These are phyloP conservation scores for Sebastes matsubarae DNA, from an alignment of 2,797 vertebrate species.

Conservation along the genomic window DNA sequence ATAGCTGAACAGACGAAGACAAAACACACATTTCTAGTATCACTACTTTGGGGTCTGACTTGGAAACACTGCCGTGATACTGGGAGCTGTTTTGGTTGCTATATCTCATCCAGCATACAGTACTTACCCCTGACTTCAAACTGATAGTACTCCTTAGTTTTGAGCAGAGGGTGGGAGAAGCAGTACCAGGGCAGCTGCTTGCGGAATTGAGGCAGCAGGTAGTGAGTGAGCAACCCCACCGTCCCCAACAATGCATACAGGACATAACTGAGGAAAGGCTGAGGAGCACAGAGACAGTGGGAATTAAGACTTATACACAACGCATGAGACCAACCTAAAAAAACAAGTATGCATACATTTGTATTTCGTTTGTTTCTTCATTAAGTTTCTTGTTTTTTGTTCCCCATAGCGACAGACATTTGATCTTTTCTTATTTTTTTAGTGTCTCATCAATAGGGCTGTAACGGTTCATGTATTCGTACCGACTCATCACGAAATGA, in stretches of 20 bases:
- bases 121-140: conserved; percentile 97
- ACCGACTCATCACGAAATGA: background rate
- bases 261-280: conserved; percentile 96
- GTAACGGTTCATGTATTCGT: background rate
- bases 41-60: background rate
- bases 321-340: background rate
- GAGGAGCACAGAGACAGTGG: conserved; percentile 42
- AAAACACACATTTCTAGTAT: background rate
- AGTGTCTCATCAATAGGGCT: background rate
- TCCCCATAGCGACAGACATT: background rate
- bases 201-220: conserved; percentile 94
- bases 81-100: background rate
- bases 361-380: background rate
- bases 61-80: background rate
- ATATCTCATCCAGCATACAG: background rate
- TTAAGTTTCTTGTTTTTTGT: background rate
- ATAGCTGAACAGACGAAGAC: background rate
- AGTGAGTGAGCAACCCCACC: conserved; percentile 94
- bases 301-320: background rate
- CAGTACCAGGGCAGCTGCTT: conserved; percentile 99
- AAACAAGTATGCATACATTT: rapidly evolving
- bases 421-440: background rate
- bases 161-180: conserved; percentile 97
- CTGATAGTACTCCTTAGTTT: conserved; percentile 96
- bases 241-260: conserved; percentile 91